These are phyloP conservation scores for Fabriciana adippe DNA, from an alignment of 2,888 invertebrate genomes.

Conservation along the genomic window DNA sequence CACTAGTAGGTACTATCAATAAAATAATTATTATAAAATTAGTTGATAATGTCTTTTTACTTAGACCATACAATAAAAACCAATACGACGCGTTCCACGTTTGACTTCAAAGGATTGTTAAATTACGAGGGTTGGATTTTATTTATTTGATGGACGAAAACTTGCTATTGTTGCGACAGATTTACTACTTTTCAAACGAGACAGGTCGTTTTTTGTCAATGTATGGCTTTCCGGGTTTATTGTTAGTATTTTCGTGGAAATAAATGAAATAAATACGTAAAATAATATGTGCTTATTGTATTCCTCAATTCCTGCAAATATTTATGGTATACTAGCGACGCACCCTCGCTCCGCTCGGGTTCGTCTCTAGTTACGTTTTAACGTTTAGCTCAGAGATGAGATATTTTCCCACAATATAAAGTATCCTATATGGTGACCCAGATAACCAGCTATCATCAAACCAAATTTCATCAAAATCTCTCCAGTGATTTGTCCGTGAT, in stretches of 20 bases:
- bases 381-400: too few relatives aligned
- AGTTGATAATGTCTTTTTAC: neutral
- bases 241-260: neutral
- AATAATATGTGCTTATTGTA: neutral
- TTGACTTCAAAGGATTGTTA: constrained; percentile 37
- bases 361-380: too few relatives aligned
- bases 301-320: neutral
- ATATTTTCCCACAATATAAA: too few relatives aligned
- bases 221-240: neutral
- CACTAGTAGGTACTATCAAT: too few relatives aligned
- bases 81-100: constrained; percentile 28
- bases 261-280: neutral
- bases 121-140: constrained; percentile 41
- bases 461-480: too few relatives aligned
- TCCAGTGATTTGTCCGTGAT: too few relatives aligned
- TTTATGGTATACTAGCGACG: too few relatives aligned
- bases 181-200: constrained; percentile 20
- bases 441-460: too few relatives aligned
- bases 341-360: too few relatives aligned
- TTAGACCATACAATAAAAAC: neutral
- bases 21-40: too few relatives aligned
- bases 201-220: constrained; percentile 2
- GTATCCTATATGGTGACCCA: too few relatives aligned
- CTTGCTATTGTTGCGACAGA: constrained; percentile 19
- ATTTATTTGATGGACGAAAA: constrained; percentile 41